phyloP scores from a whole-genome alignment of 2,797 vertebrate species.

The Pteropus rufus region DNA sequence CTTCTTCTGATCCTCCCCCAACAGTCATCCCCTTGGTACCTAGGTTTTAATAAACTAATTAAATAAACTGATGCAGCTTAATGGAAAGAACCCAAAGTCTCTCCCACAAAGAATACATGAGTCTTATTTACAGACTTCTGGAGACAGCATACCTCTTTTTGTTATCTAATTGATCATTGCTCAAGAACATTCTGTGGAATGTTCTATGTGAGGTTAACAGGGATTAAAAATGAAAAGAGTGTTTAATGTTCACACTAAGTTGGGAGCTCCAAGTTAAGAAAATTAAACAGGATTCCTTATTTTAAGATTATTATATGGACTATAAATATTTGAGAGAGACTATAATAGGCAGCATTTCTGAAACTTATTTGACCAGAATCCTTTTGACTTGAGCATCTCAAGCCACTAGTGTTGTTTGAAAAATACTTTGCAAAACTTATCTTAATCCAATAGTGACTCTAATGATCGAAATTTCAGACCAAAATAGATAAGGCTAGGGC shows the following conservation, averaged over 20 bases:
- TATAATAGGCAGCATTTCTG: background rate
- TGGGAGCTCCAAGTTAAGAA: background rate
- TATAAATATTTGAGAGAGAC: background rate
- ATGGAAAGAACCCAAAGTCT: background rate
- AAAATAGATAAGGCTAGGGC: background rate
- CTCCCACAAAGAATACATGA: background rate
- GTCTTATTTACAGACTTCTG: background rate
- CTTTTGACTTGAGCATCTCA: background rate
- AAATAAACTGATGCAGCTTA: background rate
- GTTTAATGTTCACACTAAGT: background rate
- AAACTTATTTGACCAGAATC: background rate
- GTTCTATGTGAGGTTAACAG: background rate
- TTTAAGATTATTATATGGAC: background rate
- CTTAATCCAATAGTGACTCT: background rate
- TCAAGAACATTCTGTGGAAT: background rate
- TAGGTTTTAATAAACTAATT: background rate
- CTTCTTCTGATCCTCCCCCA: background rate
- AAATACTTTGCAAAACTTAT: background rate
- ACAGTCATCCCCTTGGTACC: background rate
- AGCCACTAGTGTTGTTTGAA: background rate
- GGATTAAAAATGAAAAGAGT: background rate
- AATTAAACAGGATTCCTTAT: background rate
- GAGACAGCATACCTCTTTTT: background rate
- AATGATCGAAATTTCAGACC: background rate
- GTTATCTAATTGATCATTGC: background rate